Evolutionary conservation across 2,797 vertebrate species (phyloP).

Genomic region (Acrossocheilus wenchowensis): DNA sequence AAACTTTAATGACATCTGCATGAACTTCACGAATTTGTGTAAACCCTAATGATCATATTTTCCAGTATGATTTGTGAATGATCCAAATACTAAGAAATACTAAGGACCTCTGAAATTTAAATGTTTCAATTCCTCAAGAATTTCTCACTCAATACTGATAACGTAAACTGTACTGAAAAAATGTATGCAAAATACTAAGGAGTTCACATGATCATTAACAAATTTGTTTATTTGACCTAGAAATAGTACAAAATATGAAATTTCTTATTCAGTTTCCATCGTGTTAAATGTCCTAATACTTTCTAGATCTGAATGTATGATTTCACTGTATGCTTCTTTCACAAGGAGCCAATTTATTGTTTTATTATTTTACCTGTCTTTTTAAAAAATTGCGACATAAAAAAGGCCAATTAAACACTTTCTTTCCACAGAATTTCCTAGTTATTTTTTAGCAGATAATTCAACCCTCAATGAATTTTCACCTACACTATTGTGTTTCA

Average conservation of each 20-base stretch:
- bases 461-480: constrained; percentile 29
- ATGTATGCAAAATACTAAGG: neutral
- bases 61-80: neutral
- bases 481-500: constrained; percentile 43
- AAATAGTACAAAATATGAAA: neutral
- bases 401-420: constrained; percentile 25
- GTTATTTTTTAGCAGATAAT: constrained; percentile 24
- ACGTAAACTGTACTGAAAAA: neutral
- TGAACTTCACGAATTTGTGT: neutral
- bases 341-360: neutral
- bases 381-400: neutral
- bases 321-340: neutral
- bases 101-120: neutral
- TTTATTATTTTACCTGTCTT: neutral
- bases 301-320: neutral
- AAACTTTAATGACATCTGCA: neutral
- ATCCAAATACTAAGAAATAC: neutral
- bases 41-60: neutral
- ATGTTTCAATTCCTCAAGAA: neutral
- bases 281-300: neutral
- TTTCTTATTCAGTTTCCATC: neutral
- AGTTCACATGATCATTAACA: neutral
- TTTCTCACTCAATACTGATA: too few species aligned
- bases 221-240: neutral
- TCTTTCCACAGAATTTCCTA: neutral